A percentile compares a stretch with the other conserved stretches of the same genome.
These are phyloP conservation scores for Chunga burmeisteri DNA, from an alignment of 2,113 vertebrate species.

Conservation along the genomic window DNA sequence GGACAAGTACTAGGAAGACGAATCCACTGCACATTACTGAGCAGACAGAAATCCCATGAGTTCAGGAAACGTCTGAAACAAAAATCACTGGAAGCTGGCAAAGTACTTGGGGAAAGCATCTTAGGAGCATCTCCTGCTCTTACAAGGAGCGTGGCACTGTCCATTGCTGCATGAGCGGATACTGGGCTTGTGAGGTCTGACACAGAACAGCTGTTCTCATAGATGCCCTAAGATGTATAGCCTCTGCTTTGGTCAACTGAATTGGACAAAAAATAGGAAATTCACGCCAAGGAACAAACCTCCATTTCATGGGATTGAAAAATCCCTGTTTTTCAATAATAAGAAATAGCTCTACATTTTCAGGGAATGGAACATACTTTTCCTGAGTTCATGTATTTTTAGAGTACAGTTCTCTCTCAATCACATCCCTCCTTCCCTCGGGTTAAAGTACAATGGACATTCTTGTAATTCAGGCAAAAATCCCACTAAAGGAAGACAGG, in stretches of 20 bases:
- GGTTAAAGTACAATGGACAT: neutral
- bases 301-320: neutral
- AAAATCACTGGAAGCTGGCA: neutral
- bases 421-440: neutral
- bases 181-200: neutral
- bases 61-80: neutral
- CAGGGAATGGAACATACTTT: neutral
- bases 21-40: neutral
- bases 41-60: neutral
- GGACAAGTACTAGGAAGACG: neutral
- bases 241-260: neutral
- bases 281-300: neutral
- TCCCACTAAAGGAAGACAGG: neutral
- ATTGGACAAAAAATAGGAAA: neutral
- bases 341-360: neutral
- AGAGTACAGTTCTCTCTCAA: neutral
- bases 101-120: neutral
- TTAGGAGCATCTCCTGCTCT: neutral
- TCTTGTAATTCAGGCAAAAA: slow-evolving; percentile 14
- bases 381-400: neutral
- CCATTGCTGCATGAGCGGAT: neutral
- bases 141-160: neutral
- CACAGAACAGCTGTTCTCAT: neutral
- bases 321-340: neutral
- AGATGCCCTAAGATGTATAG: neutral